phyloP scores from a whole-genome alignment of 2,113 vertebrate species.

The Regulus satrapa region DNA sequence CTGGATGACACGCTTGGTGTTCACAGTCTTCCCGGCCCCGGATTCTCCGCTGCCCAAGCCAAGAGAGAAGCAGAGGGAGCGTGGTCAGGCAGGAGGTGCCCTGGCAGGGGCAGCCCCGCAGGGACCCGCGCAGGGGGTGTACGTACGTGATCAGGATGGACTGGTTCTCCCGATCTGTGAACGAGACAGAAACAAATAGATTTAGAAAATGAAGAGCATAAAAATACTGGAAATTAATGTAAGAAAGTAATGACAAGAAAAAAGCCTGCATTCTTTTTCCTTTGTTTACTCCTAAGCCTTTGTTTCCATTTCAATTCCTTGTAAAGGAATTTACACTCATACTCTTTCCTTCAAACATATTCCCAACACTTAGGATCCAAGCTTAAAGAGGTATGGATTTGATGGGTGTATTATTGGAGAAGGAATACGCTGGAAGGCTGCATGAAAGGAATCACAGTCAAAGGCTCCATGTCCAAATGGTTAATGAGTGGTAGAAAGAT shows the following conservation, averaged over 20 bases:
- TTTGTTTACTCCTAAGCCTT: background rate
- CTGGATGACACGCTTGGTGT: constrained; percentile 93
- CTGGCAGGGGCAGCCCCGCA: too few species aligned
- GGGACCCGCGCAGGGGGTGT: too few species aligned
- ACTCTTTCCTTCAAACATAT: background rate
- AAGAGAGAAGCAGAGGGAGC: too few species aligned
- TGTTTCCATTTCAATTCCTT: background rate
- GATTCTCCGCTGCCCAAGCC: too few species aligned
- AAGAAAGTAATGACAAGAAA: background rate
- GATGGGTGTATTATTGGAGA: background rate
- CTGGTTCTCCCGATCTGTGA: too few species aligned
- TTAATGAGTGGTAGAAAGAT: background rate
- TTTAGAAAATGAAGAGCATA: background rate
- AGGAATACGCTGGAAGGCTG: background rate
- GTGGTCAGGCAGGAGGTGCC: too few species aligned
- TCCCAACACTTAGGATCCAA: background rate
- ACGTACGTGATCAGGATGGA: too few species aligned
- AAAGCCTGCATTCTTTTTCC: too few species aligned
- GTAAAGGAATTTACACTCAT: background rate
- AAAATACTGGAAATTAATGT: background rate
- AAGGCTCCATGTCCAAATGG: background rate
- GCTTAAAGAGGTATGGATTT: background rate
- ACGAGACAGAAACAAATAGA: background rate
- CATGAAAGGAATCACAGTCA: background rate
- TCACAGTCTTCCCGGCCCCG: constrained; percentile 86